Evolutionary conservation across 2,888 invertebrate genomes (phyloP).

Genomic region (Magallana nippona): DNA sequence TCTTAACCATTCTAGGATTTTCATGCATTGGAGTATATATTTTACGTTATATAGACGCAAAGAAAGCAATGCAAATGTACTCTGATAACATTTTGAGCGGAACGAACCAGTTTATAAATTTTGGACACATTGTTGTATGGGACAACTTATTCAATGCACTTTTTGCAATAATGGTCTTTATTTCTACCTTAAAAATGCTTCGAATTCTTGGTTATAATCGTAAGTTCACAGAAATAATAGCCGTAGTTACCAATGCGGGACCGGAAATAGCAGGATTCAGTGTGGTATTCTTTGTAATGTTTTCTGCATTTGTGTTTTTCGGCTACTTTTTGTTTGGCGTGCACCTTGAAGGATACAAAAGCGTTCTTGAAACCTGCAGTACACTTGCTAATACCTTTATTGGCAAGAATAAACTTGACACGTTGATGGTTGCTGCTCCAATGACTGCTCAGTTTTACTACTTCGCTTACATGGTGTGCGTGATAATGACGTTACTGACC

Average conservation of each 20-base stretch:
- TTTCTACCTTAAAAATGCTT: conserved; percentile 6
- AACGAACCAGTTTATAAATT: conserved; percentile 19
- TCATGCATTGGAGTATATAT: neutral
- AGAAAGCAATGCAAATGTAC: conserved; percentile 7
- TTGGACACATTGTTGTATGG: conserved; percentile 36
- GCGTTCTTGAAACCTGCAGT: neutral
- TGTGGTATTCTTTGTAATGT: conserved; percentile 31
- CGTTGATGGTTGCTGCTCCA: neutral
- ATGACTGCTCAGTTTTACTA: conserved; percentile 34
- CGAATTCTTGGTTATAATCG: conserved; percentile 30
- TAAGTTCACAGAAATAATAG: neutral
- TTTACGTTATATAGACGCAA: neutral
- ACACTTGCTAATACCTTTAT: conserved; percentile 29
- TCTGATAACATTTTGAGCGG: neutral
- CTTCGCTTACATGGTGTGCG: conserved; percentile 21
- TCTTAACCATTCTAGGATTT: neutral
- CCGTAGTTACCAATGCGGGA: neutral
- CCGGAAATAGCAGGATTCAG: neutral
- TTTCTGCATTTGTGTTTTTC: neutral
- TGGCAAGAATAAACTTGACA: conserved; percentile 31
- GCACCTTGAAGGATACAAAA: neutral
- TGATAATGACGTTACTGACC: conserved; percentile 13
- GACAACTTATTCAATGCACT: conserved; percentile 27
- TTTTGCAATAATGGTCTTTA: conserved; percentile 7
- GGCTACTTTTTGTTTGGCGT: conserved; percentile 35